A percentile compares a stretch with the other conserved stretches of the same genome.
Conservation (phyloP, 2,888 invertebrate species). For the Eristalis intricaria region DNA sequence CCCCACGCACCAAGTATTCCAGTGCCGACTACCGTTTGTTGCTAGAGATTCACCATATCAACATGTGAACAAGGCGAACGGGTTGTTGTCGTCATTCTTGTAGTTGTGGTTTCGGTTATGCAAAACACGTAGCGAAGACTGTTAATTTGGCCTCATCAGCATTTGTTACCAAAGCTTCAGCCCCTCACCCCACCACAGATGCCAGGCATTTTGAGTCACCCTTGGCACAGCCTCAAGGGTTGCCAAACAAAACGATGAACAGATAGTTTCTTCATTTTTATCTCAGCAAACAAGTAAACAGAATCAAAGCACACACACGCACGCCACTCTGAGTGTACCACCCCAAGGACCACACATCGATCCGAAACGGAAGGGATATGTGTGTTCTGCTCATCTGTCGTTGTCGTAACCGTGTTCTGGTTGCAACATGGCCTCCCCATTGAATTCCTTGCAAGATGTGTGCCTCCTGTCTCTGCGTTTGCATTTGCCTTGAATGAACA, state of each 20-base stretch:
- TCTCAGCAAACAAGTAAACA: slow-evolving; percentile 43
- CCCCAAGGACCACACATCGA: slow-evolving; percentile 18
- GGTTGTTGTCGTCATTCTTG: slow-evolving; percentile 48
- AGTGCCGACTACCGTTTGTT: neutral
- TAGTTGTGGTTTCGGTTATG: slow-evolving; percentile 72
- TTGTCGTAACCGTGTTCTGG: slow-evolving; percentile 29
- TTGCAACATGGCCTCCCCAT: slow-evolving; percentile 56
- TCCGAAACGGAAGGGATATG: slow-evolving; percentile 41
- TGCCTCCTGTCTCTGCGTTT: neutral
- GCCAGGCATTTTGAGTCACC: neutral
- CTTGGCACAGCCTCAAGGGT: slow-evolving; percentile 24
- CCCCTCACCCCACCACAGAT: neutral
- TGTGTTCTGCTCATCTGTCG: slow-evolving; percentile 43
- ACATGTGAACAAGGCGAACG: slow-evolving; percentile 66
- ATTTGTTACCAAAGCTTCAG: slow-evolving; percentile 61
- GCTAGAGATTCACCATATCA: slow-evolving; percentile 62
- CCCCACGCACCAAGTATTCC: neutral
- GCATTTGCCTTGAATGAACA: neutral
- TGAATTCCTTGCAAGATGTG: slow-evolving; percentile 41
- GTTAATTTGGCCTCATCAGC: slow-evolving; percentile 74
- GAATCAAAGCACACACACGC: slow-evolving; percentile 12
- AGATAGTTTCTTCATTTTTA: slow-evolving; percentile 55
- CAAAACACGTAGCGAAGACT: slow-evolving; percentile 73
- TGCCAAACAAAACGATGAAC: slow-evolving; percentile 61
- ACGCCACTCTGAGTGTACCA: neutral